Conservation (phyloP, 2,113 vertebrate species). For the Lipophrys pholis region DNA sequence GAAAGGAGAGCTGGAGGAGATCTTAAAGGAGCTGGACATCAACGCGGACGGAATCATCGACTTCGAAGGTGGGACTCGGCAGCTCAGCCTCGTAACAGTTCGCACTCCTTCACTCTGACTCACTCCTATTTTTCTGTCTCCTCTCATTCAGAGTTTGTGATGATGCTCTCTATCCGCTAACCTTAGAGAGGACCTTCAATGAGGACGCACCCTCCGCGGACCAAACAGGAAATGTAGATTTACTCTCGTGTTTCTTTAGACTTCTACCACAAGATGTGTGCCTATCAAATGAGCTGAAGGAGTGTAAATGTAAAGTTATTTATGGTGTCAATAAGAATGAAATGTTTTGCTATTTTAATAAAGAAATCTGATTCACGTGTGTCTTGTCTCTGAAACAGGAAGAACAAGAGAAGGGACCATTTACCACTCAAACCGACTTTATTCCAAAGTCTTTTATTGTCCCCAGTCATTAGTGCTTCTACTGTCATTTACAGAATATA, state of each 20-base stretch:
- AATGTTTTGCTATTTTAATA: conserved; percentile 73
- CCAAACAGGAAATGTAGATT: not conserved
- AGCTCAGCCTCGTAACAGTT: not conserved
- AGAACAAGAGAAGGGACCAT: not conserved
- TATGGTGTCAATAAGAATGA: conserved; percentile 55
- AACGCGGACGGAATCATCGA: conserved; percentile 94
- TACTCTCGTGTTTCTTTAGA: conserved; percentile 3
- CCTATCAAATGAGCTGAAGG: not conserved
- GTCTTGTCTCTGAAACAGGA: not conserved
- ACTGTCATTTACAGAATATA: conserved; percentile 56
- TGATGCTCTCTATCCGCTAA: conserved; percentile 84
- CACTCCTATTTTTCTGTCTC: not conserved
- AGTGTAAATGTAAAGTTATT: no score
- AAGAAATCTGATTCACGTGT: conserved; percentile 46
- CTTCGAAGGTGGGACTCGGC: conserved; percentile 88
- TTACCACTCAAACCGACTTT: conserved; percentile 55
- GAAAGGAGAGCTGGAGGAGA: conserved; percentile 94
- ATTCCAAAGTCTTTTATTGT: conserved; percentile 65
- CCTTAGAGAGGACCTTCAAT: not conserved
- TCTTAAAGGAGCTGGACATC: conserved; percentile 93
- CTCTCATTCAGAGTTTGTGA: conserved; percentile 81
- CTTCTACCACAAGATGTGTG: conserved; percentile 25
- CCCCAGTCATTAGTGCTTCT: conserved; percentile 18
- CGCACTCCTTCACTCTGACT: no score
- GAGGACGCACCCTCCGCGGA: not conserved